Evolutionary conservation across 1,140 invertebrate species (phyloP).

Genomic region (Rhopalosiphum maidis): DNA sequence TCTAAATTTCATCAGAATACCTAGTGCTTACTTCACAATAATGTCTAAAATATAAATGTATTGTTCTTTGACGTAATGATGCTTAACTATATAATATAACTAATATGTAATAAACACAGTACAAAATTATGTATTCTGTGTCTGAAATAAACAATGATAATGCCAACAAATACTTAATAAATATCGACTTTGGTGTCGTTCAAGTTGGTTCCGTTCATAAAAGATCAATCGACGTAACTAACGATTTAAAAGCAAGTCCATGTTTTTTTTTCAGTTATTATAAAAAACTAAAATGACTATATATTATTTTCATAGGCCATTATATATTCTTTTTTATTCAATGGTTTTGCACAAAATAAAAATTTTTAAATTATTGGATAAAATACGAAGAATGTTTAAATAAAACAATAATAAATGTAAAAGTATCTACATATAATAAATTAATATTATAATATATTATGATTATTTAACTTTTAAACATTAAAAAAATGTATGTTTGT

Average conservation of each 20-base stretch:
- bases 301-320: neutral
- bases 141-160: neutral
- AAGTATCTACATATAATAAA: too few relatives aligned
- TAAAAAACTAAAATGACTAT: neutral
- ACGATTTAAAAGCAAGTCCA: slow-evolving; percentile 44
- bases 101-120: neutral
- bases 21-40: neutral
- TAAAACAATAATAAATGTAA: neutral
- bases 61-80: neutral
- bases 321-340: neutral
- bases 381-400: neutral
- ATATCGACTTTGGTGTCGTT: slow-evolving; percentile 18
- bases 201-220: slow-evolving; percentile 40
- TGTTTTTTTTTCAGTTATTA: neutral
- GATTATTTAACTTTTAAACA: neutral
- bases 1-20: neutral
- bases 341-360: neutral
- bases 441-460: too few relatives aligned
- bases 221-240: slow-evolving; percentile 20
- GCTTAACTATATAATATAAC: neutral
- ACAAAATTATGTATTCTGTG: neutral
- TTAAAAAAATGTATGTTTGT: slow-evolving; percentile 4
- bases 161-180: neutral
- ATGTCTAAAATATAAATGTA: neutral
- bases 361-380: neutral